Evolutionary conservation across 2,888 invertebrate genomes (phyloP).

Genomic region (Cheilosia vulpina): DNA sequence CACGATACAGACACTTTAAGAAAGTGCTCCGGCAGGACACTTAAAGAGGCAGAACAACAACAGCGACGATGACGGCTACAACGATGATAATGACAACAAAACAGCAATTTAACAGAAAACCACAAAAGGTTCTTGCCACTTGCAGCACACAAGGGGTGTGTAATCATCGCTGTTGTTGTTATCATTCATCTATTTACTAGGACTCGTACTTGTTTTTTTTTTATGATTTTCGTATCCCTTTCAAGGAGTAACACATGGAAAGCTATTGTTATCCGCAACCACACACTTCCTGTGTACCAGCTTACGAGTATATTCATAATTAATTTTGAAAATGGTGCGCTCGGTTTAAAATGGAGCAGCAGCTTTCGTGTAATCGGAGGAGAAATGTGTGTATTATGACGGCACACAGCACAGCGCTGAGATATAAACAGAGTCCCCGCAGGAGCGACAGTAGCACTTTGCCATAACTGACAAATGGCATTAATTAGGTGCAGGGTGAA

Average conservation of each 20-base stretch:
- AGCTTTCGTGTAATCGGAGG: constrained; percentile 48
- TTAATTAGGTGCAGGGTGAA: constrained; percentile 70
- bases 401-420: neutral
- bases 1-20: neutral
- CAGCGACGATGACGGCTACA: constrained; percentile 42
- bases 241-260: constrained; percentile 31
- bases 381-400: constrained; percentile 9
- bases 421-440: constrained; percentile 7
- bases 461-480: constrained; percentile 69
- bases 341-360: constrained; percentile 35
- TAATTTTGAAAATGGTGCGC: constrained; percentile 61
- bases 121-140: constrained; percentile 66
- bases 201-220: constrained; percentile 18
- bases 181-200: constrained; percentile 41
- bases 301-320: constrained; percentile 49
- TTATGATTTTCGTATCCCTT: constrained; percentile 15
- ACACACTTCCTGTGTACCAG: constrained; percentile 1
- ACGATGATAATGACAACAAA: constrained; percentile 69
- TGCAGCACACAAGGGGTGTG: constrained; percentile 54
- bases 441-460: constrained; percentile 27
- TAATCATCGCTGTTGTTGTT: constrained; percentile 60
- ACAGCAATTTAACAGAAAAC: constrained; percentile 59
- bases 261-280: constrained; percentile 24
- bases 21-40: constrained; percentile 52
- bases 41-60: constrained; percentile 46